phyloP scores from a whole-genome alignment of 92 coral and sea anemone genomes.

The Epizoanthus stellaris region DNA sequence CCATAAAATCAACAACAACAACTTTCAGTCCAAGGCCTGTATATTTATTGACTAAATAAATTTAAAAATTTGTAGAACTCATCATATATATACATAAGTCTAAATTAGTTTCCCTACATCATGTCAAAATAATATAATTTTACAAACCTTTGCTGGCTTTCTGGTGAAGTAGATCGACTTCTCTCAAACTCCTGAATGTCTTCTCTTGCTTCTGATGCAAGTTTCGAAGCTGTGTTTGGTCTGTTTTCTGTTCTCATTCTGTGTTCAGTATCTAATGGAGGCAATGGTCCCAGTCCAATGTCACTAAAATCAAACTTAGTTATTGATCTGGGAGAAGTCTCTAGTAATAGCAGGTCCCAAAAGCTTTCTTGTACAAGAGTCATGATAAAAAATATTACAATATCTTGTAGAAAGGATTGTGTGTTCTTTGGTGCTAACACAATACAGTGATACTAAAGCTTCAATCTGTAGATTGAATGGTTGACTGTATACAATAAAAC shows the following conservation, averaged over 20 bases:
- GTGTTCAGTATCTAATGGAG: conserved; percentile 21
- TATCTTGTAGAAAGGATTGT: background rate
- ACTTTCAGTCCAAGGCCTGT: no score
- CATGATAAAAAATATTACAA: background rate
- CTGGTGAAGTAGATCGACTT: conserved; percentile 35
- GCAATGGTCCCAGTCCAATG: background rate
- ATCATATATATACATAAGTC: no score
- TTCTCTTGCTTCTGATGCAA: background rate
- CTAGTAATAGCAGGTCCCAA: background rate
- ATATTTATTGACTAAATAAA: no score
- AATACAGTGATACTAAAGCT: background rate
- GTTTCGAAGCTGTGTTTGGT: conserved; percentile 8
- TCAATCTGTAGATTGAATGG: background rate
- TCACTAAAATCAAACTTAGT: background rate
- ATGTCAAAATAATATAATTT: background rate
- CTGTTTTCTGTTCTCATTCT: conserved; percentile 13
- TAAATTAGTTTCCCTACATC: no score
- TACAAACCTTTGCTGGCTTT: conserved; percentile 24
- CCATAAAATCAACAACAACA: no score
- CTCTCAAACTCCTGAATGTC: conserved; percentile 14
- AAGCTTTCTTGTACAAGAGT: background rate
- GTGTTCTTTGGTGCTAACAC: background rate
- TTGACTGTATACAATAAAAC: background rate
- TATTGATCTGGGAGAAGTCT: background rate
- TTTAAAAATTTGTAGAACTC: no score